These are phyloP conservation scores for Tetranychus truncatus DNA, from an alignment of 2,888 invertebrate genomes.

Conservation along the genomic window DNA sequence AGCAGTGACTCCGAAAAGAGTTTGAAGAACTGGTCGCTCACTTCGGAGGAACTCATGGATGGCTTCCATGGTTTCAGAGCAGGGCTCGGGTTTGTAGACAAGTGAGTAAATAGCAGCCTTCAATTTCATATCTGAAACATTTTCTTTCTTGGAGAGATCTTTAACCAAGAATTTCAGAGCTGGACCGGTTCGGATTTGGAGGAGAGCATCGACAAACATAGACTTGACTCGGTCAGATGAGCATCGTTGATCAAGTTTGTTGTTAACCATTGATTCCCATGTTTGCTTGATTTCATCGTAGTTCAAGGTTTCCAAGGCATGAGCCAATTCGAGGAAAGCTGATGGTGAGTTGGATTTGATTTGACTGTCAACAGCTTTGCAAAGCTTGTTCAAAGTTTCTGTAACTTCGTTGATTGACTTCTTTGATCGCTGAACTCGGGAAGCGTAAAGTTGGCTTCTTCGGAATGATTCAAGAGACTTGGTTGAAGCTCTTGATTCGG, in stretches of 20 bases:
- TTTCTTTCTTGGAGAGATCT: neutral
- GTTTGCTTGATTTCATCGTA: neutral
- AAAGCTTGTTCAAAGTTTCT: neutral
- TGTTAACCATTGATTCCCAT: neutral
- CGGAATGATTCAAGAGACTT: neutral
- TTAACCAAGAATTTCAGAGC: neutral
- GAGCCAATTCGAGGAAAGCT: neutral
- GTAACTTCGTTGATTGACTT: neutral
- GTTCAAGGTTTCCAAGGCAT: neutral
- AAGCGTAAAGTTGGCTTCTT: neutral
- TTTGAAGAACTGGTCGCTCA: neutral
- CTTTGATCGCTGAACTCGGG: neutral
- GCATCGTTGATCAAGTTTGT: neutral
- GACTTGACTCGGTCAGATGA: neutral
- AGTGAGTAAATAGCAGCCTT: neutral
- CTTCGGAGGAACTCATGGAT: neutral
- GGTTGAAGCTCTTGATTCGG: neutral
- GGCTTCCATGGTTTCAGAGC: neutral
- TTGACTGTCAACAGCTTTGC: neutral
- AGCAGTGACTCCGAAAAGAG: neutral
- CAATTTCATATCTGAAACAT: neutral
- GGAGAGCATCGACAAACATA: slow-evolving; percentile 2
- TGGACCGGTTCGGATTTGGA: neutral
- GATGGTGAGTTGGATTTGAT: neutral
- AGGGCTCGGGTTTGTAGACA: neutral